Percentiles rank a stretch among this genome's conserved stretches.
phyloP scores from a whole-genome alignment of 1,140 invertebrate species.

The Drosophila micromelanica region DNA sequence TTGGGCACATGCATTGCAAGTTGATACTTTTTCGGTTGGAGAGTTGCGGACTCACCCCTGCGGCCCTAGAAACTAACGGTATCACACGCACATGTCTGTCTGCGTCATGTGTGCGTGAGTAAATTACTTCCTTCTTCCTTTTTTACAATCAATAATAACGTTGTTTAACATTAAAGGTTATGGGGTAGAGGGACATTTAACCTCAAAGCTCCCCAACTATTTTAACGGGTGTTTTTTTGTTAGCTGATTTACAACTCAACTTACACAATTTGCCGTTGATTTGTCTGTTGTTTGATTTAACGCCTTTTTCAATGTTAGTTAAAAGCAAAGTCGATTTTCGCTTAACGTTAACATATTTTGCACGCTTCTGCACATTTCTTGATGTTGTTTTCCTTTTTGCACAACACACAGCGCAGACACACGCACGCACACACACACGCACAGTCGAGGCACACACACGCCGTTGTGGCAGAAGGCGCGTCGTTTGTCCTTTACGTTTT shows the following conservation, averaged over 20 bases:
- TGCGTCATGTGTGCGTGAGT: constrained; percentile 37
- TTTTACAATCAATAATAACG: constrained; percentile 42
- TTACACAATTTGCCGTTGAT: constrained; percentile 30
- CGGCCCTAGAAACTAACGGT: constrained; percentile 10
- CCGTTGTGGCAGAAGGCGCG: constrained; percentile 14
- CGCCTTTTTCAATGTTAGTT: constrained; percentile 10
- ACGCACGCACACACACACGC: constrained; percentile 18
- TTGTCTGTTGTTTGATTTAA: constrained; percentile 11
- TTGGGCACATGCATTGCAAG: constrained; percentile 26
- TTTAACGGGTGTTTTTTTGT: constrained; percentile 10
- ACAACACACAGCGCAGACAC: constrained; percentile 28
- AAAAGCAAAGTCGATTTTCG: not conserved
- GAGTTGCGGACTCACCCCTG: constrained; percentile 5
- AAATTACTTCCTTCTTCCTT: constrained; percentile 30
- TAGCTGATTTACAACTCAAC: constrained; percentile 25
- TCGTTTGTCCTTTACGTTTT: constrained; percentile 70
- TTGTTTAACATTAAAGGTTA: constrained; percentile 36
- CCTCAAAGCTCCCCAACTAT: constrained; percentile 15
- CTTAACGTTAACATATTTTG: constrained; percentile 22
- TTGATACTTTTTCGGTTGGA: not conserved
- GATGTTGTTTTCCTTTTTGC: constrained; percentile 35
- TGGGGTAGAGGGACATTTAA: constrained; percentile 42
- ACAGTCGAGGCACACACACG: not conserved
- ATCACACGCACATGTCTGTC: constrained; percentile 59
- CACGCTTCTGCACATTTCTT: constrained; percentile 42